Percentiles rank a stretch among this genome's conserved stretches.
These are phyloP conservation scores for Cyphomyrus plagiostoma DNA, from an alignment of 2,113 vertebrate species.

Conservation along the genomic window DNA sequence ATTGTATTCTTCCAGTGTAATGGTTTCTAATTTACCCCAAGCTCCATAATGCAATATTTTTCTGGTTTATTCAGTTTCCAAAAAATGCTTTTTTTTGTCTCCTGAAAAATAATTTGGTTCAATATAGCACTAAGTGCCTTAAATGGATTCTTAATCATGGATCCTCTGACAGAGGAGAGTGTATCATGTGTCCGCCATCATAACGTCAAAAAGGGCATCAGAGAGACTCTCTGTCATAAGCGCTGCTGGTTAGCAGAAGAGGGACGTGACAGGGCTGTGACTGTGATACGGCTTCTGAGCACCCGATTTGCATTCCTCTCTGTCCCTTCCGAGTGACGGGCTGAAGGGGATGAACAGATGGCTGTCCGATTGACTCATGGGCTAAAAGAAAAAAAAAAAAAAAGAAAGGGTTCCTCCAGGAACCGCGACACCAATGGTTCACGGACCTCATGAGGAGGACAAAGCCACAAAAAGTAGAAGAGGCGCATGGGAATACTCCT, in stretches of 20 bases:
- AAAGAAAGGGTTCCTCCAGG: background rate
- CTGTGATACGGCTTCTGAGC: background rate
- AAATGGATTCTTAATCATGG: conserved; percentile 6
- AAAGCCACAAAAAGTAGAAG: background rate
- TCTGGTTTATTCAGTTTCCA: background rate
- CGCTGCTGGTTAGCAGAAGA: background rate
- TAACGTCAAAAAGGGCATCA: background rate
- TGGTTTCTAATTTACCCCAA: background rate
- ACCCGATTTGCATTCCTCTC: background rate
- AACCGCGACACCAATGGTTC: background rate
- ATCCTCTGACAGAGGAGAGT: background rate
- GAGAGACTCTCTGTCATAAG: background rate
- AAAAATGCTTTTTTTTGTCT: background rate
- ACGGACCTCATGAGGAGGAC: background rate
- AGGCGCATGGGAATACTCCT: background rate
- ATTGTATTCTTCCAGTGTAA: background rate
- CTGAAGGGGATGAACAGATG: background rate
- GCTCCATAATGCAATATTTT: background rate
- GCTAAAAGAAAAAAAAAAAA: background rate
- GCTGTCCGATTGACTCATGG: background rate
- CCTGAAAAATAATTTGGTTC: background rate
- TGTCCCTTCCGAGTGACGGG: background rate
- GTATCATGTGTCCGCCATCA: background rate
- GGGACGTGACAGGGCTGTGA: background rate
- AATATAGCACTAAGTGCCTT: background rate